A percentile compares a stretch with the other conserved stretches of the same genome.
phyloP scores from a whole-genome alignment of 2,113 vertebrate species.

The Sprattus sprattus region DNA sequence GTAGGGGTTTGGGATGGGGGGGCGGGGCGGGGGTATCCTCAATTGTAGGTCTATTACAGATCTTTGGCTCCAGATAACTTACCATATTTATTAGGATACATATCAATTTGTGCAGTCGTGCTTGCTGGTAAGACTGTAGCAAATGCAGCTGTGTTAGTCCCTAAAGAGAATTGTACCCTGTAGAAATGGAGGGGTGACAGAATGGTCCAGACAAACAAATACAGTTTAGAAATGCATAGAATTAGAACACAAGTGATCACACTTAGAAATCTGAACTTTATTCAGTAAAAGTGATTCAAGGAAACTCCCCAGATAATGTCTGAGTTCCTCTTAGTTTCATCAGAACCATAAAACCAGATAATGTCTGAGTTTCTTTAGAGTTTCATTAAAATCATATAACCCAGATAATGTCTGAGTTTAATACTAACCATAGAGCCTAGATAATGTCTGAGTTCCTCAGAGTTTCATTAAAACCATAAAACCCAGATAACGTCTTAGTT shows the following conservation, averaged over 20 bases:
- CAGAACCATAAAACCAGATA: no score
- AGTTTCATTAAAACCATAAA: neutral
- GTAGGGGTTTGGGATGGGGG: neutral
- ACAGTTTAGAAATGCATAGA: neutral
- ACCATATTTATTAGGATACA: neutral
- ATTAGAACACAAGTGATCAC: neutral
- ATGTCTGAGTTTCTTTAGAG: no score
- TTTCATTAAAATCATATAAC: no score
- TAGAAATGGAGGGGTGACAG: neutral
- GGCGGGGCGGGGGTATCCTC: neutral
- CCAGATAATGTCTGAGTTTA: neutral
- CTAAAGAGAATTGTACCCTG: neutral
- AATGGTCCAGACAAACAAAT: neutral
- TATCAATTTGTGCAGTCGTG: neutral
- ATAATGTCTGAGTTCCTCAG: neutral
- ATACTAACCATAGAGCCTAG: no score
- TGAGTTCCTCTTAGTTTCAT: no score
- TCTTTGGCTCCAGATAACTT: neutral
- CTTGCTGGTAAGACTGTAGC: neutral
- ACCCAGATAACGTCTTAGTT: neutral
- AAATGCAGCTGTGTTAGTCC: neutral
- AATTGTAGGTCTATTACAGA: neutral
- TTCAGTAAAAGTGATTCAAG: neutral
- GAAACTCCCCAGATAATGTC: no score
- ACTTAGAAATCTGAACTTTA: neutral